These are phyloP conservation scores for Homalodisca vitripennis DNA, from an alignment of 1,140 invertebrate genomes.

Conservation along the genomic window DNA sequence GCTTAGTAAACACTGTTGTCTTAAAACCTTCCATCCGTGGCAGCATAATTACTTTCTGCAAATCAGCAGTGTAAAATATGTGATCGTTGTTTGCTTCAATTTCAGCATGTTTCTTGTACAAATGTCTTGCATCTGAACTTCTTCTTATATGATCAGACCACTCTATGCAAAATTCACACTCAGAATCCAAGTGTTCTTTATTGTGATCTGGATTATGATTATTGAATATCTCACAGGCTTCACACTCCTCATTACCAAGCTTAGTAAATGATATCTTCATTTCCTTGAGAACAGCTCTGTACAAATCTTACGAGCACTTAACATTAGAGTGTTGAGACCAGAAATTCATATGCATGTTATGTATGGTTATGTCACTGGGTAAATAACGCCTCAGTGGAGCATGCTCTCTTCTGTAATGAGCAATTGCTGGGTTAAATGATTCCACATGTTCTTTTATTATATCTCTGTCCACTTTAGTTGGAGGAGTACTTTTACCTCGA, in stretches of 20 bases:
- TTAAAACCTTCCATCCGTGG: slow-evolving; percentile 36
- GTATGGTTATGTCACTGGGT: no score
- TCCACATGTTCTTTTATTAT: no score
- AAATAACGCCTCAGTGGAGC: no score
- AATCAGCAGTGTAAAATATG: slow-evolving; percentile 31
- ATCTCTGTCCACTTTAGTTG: no score
- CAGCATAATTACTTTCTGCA: slow-evolving; percentile 39
- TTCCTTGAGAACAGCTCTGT: no score
- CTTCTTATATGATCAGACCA: neutral
- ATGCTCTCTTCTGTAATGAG: no score
- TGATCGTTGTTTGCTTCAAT: neutral
- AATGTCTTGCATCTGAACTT: slow-evolving; percentile 10
- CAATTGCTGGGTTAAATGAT: no score
- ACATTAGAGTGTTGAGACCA: slow-evolving; percentile 30
- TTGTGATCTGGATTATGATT: slow-evolving; percentile 27
- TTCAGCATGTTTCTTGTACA: slow-evolving; percentile 19
- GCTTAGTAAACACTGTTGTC: slow-evolving; percentile 27
- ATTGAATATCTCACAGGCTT: slow-evolving; percentile 33
- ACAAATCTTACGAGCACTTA: no score
- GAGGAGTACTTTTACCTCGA: no score
- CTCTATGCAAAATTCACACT: no score
- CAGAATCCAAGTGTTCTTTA: slow-evolving; percentile 28
- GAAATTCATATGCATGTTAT: no score
- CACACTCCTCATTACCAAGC: slow-evolving; percentile 33
- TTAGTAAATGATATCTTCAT: no score